Evolutionary conservation across 2,113 vertebrate species (phyloP).

Genomic region (Dicrurus megarhynchus): DNA sequence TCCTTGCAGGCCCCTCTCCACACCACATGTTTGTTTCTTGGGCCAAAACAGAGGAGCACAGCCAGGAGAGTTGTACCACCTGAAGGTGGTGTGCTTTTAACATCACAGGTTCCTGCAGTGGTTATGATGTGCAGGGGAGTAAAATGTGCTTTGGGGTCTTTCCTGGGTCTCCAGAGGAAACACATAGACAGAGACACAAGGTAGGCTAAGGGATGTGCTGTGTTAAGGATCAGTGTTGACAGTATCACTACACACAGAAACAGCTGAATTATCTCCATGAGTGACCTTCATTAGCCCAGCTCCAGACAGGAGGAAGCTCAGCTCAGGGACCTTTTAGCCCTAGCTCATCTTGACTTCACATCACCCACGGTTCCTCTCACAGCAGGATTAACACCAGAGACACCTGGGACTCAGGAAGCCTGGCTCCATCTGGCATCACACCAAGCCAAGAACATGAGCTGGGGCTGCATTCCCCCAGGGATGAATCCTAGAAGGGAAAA

Average conservation of each 20-base stretch:
- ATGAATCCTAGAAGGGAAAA: neutral
- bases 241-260: neutral
- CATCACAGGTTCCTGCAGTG: accelerated
- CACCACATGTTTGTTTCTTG: accelerated
- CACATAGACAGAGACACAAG: neutral
- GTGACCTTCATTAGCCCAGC: neutral
- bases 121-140: neutral
- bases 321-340: neutral
- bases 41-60: neutral
- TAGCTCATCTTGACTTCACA: neutral
- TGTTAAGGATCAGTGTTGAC: neutral
- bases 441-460: neutral
- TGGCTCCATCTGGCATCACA: neutral
- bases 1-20: neutral
- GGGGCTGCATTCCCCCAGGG: neutral
- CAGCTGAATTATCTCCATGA: neutral
- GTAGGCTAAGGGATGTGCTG: neutral
- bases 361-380: neutral
- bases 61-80: neutral
- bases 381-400: neutral
- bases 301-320: neutral
- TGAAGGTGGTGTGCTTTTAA: neutral
- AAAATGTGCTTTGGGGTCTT: accelerated
- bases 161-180: neutral
- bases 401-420: neutral